phyloP scores from a whole-genome alignment of 2,797 vertebrate species.

The Rhadinocentrus ornatus region DNA sequence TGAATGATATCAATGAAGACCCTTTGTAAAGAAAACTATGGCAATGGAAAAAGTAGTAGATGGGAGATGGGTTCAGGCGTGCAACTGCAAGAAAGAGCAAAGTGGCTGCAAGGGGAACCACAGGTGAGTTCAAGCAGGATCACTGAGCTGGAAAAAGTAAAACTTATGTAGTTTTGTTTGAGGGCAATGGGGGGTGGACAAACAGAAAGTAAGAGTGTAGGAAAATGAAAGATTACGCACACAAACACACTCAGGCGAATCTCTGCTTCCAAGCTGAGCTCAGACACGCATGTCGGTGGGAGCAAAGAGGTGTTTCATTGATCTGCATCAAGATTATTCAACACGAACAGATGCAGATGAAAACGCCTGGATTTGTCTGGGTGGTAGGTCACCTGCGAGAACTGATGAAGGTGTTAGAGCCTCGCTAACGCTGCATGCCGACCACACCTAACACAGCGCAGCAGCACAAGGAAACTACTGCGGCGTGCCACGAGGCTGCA shows the following conservation, averaged over 20 bases:
- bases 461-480: constrained; percentile 25
- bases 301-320: constrained; percentile 22
- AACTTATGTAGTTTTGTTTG: constrained; percentile 46
- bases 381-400: constrained; percentile 43
- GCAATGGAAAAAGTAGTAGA: constrained; percentile 19
- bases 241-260: constrained; percentile 23
- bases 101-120: constrained; percentile 50
- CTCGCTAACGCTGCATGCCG: constrained; percentile 19
- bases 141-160: constrained; percentile 62
- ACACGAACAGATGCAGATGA: constrained; percentile 34
- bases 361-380: constrained; percentile 29
- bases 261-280: constrained; percentile 20
- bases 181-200: constrained; percentile 38
- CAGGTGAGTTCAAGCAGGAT: constrained; percentile 64
- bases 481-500: constrained; percentile 27
- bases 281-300: constrained; percentile 18
- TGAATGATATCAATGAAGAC: constrained; percentile 31
- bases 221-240: constrained; percentile 14
- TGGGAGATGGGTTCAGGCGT: constrained; percentile 37
- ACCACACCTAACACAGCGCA: too few species aligned
- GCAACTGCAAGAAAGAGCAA: constrained; percentile 41
- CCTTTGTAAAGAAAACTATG: constrained; percentile 18
- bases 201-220: constrained; percentile 1
- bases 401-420: constrained; percentile 47
- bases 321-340: constrained; percentile 42